Evolutionary conservation across 2,888 invertebrate genomes (phyloP), one percentile per base, ranked within the genome.

Genomic region (Pachliopta kotzebuea): DNA sequence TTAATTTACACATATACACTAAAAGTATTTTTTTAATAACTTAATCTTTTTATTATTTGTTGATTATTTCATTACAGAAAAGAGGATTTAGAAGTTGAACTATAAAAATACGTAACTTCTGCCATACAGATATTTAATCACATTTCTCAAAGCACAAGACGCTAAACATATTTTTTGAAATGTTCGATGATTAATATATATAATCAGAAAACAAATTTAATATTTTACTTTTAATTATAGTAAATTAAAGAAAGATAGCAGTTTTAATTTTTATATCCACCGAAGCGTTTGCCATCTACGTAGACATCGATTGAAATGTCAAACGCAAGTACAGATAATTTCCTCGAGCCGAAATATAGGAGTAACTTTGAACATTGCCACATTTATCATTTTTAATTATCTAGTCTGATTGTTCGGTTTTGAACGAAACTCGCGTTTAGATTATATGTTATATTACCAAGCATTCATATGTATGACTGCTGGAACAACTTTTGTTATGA

Each of bases 341-440:
- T 45, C 49, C 56, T 9, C 31, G 26, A 61, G 23, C 23, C 56
- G 29, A 54, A 60, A 42, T 60, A 17, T 24, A 20, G 29, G 49
- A 49, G 29, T 37, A 56, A 31, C 55, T 61, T 23, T 14, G 37
- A 37, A 8, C 55, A 21, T n/a, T 45, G n/a, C 18, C 18, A 55
- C n/a, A 61, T 45, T 61, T 61, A 56, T 61, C 61, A 50, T 26
- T 56, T 61, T 49, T 61, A 61, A 61, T 61, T 55, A 56, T 56
- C 56, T 45, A 45, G 18, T 45, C n/a, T 7, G n/a, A 45, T 45
- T 45, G 45, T 45, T 45, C 45, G n/a, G n/a, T 45, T 18, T 18
- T n/a, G 45, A n/a, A 45, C 45, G 18, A 18, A n/a, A n/a, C 7
- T 45, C 45, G n/a, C n/a, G 11, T 45, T n/a, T 45, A n/a, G 45